These are phyloP conservation scores for Galeruca laticollis DNA, from an alignment of 2,888 invertebrate species.

Conservation along the genomic window DNA sequence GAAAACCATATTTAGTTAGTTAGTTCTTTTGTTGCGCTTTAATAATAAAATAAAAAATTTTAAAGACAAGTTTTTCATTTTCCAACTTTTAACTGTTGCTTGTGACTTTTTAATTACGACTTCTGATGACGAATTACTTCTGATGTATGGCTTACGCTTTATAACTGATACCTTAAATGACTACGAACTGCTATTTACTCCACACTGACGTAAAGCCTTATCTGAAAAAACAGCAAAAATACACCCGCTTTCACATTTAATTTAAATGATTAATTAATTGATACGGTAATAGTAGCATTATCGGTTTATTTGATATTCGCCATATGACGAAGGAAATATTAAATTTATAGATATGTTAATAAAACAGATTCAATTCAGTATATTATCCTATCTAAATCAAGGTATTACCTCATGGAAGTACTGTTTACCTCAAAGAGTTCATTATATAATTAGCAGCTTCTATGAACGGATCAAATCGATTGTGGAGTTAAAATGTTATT, in stretches of 20 bases:
- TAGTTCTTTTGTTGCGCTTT: too few relatives aligned
- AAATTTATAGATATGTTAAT: constrained; percentile 26
- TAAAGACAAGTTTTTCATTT: too few relatives aligned
- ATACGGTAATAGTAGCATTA: constrained; percentile 23
- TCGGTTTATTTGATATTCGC: constrained; percentile 23
- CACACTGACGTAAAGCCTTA: not conserved
- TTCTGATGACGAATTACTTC: too few relatives aligned
- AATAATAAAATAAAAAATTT: too few relatives aligned
- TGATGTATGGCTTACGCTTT: too few relatives aligned
- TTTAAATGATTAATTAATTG: constrained; percentile 16
- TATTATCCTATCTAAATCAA: constrained; percentile 23
- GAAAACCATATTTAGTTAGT: too few relatives aligned
- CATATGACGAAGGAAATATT: constrained; percentile 26
- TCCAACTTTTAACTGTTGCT: too few relatives aligned
- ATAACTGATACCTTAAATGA: too few relatives aligned
- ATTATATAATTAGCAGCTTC: constrained; percentile 14
- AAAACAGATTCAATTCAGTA: constrained; percentile 17
- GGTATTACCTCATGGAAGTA: constrained; percentile 11
- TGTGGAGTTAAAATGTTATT: not conserved
- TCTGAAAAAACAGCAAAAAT: not conserved
- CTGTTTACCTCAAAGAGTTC: constrained; percentile 12
- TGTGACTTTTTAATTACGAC: too few relatives aligned
- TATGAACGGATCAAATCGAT: not conserved
- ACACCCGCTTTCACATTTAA: not conserved
- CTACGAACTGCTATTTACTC: too few relatives aligned